phyloP scores from a whole-genome alignment of 2,888 invertebrate genomes.

The Antheraea assamensis region DNA sequence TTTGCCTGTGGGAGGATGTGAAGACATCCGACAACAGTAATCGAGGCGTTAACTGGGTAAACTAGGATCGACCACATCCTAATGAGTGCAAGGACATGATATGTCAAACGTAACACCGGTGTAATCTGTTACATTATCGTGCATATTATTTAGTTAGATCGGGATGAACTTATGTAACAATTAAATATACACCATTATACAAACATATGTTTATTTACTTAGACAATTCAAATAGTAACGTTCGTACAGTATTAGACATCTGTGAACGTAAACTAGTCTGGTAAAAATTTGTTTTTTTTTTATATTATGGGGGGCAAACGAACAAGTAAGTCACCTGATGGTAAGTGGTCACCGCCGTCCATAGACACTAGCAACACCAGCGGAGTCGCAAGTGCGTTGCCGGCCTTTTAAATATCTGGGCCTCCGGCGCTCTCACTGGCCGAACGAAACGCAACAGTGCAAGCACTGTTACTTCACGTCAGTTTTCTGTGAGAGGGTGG shows the following conservation, averaged over 20 bases:
- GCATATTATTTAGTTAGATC: not conserved
- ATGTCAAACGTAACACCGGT: conserved; percentile 32
- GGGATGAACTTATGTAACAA: not conserved
- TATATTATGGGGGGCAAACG: no score
- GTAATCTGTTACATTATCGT: conserved; percentile 22
- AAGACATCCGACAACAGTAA: conserved; percentile 58
- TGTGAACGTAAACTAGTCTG: no score
- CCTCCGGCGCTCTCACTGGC: no score
- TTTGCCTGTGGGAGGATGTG: conserved; percentile 58
- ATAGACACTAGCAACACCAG: no score
- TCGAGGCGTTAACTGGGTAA: conserved; percentile 50
- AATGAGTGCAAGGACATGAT: conserved; percentile 62
- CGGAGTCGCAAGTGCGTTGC: no score
- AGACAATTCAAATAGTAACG: not conserved
- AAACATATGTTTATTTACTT: not conserved
- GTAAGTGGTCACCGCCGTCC: no score
- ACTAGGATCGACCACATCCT: conserved; percentile 69
- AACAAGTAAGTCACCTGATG: no score
- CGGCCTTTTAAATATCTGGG: no score
- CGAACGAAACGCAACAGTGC: no score
- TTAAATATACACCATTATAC: not conserved
- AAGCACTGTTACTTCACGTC: no score
- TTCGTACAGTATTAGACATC: not conserved
- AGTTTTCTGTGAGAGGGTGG: no score
- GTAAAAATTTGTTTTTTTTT: no score